Conservation (phyloP, 2,888 invertebrate species). For the Euclidia mi region DNA sequence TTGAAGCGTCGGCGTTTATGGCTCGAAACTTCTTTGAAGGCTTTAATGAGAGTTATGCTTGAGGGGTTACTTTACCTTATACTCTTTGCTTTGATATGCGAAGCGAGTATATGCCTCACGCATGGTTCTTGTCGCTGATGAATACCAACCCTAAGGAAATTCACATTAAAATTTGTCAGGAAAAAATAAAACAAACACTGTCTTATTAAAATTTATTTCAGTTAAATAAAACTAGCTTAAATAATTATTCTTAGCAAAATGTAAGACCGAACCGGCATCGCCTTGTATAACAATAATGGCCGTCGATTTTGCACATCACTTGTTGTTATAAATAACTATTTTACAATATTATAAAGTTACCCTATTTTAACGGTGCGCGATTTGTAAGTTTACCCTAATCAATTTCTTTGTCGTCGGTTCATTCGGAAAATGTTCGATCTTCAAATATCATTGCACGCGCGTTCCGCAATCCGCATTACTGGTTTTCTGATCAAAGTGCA, state of each 20-base stretch:
- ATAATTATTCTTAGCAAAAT: constrained; percentile 38
- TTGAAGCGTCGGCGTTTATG: constrained; percentile 26
- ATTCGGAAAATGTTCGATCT: no score
- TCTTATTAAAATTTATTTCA: constrained; percentile 46
- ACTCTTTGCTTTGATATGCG: constrained; percentile 53
- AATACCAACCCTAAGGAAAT: constrained; percentile 14
- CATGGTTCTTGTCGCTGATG: constrained; percentile 40
- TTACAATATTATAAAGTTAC: constrained; percentile 40
- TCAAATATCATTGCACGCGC: no score
- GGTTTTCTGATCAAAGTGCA: no score
- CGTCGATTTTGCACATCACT: constrained; percentile 51
- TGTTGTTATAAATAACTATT: constrained; percentile 47
- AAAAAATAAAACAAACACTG: constrained; percentile 33
- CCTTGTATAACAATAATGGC: constrained; percentile 33
- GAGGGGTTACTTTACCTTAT: constrained; percentile 51
- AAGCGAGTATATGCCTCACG: constrained; percentile 19
- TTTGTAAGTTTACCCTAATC: constrained; percentile 22
- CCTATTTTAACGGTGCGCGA: no score
- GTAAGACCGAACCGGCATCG: constrained; percentile 46
- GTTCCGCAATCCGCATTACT: no score
- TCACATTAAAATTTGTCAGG: constrained; percentile 7
- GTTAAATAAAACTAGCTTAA: constrained; percentile 47
- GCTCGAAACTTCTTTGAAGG: constrained; percentile 44
- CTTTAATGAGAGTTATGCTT: constrained; percentile 53
- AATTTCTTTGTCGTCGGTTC: no score